Percentiles rank a stretch among this genome's conserved stretches.
phyloP scores from a whole-genome alignment of 2,113 vertebrate genomes.

The Apus apus region DNA sequence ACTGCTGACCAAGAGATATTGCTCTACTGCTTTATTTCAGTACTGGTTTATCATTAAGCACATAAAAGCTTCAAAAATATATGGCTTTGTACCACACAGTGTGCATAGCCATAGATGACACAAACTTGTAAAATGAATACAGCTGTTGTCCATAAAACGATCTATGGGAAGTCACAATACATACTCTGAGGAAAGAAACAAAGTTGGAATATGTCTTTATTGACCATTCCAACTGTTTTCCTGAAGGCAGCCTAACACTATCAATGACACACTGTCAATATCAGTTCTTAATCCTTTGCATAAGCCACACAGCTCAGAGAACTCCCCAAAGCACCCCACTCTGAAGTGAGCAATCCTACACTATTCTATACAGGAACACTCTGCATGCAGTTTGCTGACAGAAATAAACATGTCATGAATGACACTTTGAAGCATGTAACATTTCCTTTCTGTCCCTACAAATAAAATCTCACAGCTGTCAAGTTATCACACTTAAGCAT shows the following conservation, averaged over 20 bases:
- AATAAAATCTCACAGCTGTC: background rate
- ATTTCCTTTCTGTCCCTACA: background rate
- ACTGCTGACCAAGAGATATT: background rate
- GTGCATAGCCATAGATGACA: background rate
- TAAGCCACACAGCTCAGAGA: background rate
- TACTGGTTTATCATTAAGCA: background rate
- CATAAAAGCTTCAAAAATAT: background rate
- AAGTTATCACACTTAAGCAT: background rate
- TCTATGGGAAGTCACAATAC: rapidly evolving
- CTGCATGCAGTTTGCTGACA: background rate
- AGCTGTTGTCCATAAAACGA: background rate
- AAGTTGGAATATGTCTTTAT: background rate
- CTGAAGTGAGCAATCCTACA: background rate
- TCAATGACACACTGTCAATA: background rate
- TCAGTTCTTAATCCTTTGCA: background rate
- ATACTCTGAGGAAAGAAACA: background rate
- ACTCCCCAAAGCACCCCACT: background rate
- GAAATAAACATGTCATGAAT: background rate
- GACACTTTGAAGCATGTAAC: background rate
- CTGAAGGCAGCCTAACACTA: background rate
- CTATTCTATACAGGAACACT: background rate
- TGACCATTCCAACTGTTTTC: background rate
- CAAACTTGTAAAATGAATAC: background rate
- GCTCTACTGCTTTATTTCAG: background rate
- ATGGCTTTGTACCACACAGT: background rate